phyloP scores from a whole-genome alignment of 2,113 vertebrate genomes.

The Megalops atlanticus region DNA sequence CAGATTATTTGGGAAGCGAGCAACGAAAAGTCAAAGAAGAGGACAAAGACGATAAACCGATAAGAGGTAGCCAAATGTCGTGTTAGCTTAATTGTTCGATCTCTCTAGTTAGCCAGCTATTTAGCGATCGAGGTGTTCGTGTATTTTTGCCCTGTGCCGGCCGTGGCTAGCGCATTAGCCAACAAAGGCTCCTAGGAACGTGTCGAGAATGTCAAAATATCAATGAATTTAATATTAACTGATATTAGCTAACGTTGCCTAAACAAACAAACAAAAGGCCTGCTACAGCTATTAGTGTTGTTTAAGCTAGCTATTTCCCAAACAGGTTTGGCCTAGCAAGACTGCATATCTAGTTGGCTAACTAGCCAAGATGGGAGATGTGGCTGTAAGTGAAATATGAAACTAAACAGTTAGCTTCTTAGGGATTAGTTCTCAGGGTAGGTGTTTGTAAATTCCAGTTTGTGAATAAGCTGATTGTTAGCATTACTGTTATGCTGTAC shows the following conservation, averaged over 20 bases:
- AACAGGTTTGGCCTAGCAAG: too few relatives aligned
- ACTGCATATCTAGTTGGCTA: too few relatives aligned
- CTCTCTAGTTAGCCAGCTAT: not conserved
- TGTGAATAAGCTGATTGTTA: too few relatives aligned
- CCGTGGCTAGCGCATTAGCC: not conserved
- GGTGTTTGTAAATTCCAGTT: too few relatives aligned
- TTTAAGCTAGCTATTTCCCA: too few relatives aligned
- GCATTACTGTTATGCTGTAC: too few relatives aligned
- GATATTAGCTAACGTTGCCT: too few relatives aligned
- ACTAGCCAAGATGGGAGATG: not conserved
- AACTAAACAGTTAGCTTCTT: not conserved
- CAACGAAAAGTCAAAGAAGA: slow-evolving; percentile 31
- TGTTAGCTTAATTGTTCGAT: not conserved
- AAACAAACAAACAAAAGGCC: too few relatives aligned
- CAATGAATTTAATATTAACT: too few relatives aligned
- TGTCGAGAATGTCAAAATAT: too few relatives aligned
- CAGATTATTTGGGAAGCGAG: slow-evolving; percentile 73
- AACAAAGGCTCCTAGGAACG: too few relatives aligned
- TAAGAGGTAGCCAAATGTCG: slow-evolving; percentile 73
- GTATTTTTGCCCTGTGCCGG: not conserved
- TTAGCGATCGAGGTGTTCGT: not conserved
- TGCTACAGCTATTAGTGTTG: too few relatives aligned
- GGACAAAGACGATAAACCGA: slow-evolving; percentile 48
- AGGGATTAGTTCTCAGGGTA: not conserved
- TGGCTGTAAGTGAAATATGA: not conserved